Base-by-base conservation (phyloP, 2,113 vertebrate genomes). In the Helogale parvula region DNA sequence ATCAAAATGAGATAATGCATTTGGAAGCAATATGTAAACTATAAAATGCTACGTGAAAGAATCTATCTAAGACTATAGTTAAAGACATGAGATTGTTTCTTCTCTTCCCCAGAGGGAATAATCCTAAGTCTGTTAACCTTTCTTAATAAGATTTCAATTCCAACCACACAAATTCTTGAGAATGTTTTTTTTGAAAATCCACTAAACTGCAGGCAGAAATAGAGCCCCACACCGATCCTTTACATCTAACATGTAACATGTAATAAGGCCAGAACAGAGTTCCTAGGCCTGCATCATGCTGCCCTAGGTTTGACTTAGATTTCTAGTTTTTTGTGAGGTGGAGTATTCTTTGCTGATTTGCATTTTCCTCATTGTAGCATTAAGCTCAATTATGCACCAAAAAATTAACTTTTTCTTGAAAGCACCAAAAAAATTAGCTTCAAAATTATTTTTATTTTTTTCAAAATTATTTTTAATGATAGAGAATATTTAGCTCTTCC, bases 361-460 rank as follows among this genome's bases (percentile, higher is more conserved):
- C 14, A 13, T 88, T 63, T 83, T 76, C 19, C 4, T 83, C 25
- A 2, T 13, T 69, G 68, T 52, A 76, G 31, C 29, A 16, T 79
- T 94, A 54, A n/a, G 17, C 27, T 47, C 41, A 83, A 38, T 31
- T 82, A 21, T 47, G 63, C 41, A 41, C 41, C 41, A 41, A 41
- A 41, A 41, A 41, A 41, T 41, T 41, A 41, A 5, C 41, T 33
- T 90, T 95, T 81, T 47, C 83, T 68, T 88, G 38, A 96, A 96
- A 96, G 19, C 41, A 16, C 33, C 50, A 12, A 65, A 86, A 90
- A 50, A 69, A 5, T 71, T 79, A 77, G 54, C 41, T 71, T 69
- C 50, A 71, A 79, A 81, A 69, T 82, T 90, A 86, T 90, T 88
- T 82, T 90, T 77, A 83, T n/a, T n/a, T n/a, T n/a, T n/a, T 71